These are phyloP conservation scores for Calonectris borealis DNA, from an alignment of 2,113 vertebrate species.

Conservation along the genomic window DNA sequence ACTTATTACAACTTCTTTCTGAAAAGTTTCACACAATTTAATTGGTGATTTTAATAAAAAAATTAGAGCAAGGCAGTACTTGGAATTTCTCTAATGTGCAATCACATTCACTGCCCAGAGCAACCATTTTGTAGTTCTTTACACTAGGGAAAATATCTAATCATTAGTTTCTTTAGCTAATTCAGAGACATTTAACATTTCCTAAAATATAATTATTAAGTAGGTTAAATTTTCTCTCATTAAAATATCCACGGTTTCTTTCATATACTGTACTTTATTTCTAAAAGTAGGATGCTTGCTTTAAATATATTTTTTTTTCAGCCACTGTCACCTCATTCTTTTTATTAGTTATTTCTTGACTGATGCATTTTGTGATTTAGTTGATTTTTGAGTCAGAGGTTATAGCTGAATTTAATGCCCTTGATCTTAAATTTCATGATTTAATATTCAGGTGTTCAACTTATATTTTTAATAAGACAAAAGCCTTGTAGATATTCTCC, in stretches of 20 bases:
- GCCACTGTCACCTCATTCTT: neutral
- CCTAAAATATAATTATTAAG: slow-evolving; percentile 19
- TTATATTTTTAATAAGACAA: neutral
- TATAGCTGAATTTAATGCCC: neutral
- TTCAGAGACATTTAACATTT: neutral
- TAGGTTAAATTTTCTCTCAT: neutral
- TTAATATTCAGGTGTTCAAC: neutral
- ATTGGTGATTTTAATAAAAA: neutral
- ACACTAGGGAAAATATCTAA: slow-evolving; percentile 24
- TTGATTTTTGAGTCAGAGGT: neutral
- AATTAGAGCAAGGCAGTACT: neutral
- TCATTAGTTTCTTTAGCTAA: slow-evolving; percentile 34
- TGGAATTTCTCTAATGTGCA: neutral
- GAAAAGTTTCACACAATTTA: neutral
- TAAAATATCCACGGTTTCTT: neutral
- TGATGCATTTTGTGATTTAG: neutral
- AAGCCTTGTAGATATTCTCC: neutral
- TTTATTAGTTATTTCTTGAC: neutral
- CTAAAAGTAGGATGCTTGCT: neutral
- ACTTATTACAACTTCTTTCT: neutral
- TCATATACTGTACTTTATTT: neutral
- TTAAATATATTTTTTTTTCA: neutral
- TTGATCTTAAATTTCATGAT: neutral
- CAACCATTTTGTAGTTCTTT: slow-evolving; percentile 42
- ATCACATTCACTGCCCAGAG: slow-evolving; percentile 29